Percentiles rank a stretch among this genome's conserved stretches.
These are phyloP conservation scores for Proisotoma minuta DNA, from an alignment of 2,888 invertebrate species.

Conservation along the genomic window DNA sequence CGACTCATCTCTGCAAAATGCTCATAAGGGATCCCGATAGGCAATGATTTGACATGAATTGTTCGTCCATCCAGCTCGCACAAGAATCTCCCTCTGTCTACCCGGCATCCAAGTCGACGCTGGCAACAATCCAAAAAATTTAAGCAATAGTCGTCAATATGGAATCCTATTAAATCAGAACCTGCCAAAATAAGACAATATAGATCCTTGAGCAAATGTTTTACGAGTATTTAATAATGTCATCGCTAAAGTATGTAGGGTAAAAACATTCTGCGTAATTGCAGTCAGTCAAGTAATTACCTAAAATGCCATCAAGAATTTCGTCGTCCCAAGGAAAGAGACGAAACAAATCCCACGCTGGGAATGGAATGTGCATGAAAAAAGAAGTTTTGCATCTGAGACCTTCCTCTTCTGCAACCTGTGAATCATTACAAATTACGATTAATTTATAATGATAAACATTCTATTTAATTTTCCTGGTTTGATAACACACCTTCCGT, in stretches of 20 bases:
- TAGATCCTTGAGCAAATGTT: too few species aligned
- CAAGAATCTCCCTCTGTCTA: conserved; percentile 51
- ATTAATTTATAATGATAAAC: conserved; percentile 11
- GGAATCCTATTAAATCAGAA: conserved; percentile 54
- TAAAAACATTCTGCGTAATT: background rate
- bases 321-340: conserved; percentile 54
- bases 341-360: conserved; percentile 54
- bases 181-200: conserved; percentile 44
- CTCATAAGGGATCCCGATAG: conserved; percentile 53
- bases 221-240: too few species aligned
- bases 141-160: conserved; percentile 53
- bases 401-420: conserved; percentile 51
- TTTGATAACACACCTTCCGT: too few species aligned
- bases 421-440: conserved; percentile 13
- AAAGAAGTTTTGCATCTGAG: conserved; percentile 54
- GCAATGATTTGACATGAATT: conserved; percentile 52
- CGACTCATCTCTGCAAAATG: conserved; percentile 51
- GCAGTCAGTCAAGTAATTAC: conserved; percentile 49
- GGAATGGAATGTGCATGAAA: conserved; percentile 55
- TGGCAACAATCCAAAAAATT: conserved; percentile 53
- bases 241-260: background rate
- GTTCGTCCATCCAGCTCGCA: conserved; percentile 51
- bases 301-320: conserved; percentile 54
- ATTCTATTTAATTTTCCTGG: background rate
- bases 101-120: conserved; percentile 51